Evolutionary conservation across 2,113 vertebrate species (phyloP).

Genomic region (Rhegmatorhina hoffmannsi): DNA sequence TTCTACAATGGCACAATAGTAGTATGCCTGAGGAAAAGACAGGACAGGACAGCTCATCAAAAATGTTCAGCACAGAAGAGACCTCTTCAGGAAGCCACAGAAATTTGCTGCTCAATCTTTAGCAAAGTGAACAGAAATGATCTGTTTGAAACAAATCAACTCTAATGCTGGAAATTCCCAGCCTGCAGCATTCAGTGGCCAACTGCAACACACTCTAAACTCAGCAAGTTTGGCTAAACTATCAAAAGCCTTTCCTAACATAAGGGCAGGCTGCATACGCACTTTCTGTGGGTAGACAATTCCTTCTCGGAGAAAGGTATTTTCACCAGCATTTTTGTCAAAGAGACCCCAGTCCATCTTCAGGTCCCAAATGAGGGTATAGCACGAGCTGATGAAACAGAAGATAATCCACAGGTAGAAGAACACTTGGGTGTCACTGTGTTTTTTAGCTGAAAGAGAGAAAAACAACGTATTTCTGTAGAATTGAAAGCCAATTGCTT

Average conservation of each 20-base stretch:
- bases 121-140: rapidly evolving
- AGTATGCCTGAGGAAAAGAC: conserved; percentile 87
- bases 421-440: conserved; percentile 88
- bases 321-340: conserved; percentile 95
- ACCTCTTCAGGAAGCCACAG: background rate
- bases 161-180: background rate
- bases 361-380: conserved; percentile 98
- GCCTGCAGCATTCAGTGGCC: background rate
- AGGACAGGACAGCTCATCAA: background rate
- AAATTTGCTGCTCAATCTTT: background rate
- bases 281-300: conserved; percentile 99
- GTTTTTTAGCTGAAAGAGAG: conserved; percentile 82
- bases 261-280: conserved; percentile 17
- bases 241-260: background rate
- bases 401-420: conserved; percentile 95
- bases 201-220: background rate
- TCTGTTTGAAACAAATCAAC: background rate
- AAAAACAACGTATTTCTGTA: background rate
- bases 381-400: conserved; percentile 90
- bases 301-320: conserved; percentile 96
- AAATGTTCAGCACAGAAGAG: background rate
- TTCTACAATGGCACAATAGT: conserved; percentile 96
- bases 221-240: background rate
- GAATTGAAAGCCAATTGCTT: background rate
- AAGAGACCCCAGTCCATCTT: conserved; percentile 99